Evolutionary conservation across 2,888 invertebrate genomes (phyloP).

Genomic region (Cephus spinipes): DNA sequence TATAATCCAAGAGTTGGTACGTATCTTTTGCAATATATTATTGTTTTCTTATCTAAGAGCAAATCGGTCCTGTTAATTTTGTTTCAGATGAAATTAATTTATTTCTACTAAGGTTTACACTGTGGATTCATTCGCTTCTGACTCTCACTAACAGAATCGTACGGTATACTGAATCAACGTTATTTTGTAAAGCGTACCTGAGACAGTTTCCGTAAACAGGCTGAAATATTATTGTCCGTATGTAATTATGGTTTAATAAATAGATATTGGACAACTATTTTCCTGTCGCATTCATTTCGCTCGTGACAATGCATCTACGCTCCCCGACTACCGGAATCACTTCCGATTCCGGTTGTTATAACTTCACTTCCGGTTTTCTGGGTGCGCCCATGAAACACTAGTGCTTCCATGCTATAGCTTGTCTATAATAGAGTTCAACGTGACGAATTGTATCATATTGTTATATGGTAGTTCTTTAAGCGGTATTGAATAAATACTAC

Average conservation of each 20-base stretch:
- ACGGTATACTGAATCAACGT: constrained; percentile 43
- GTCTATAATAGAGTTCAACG: no score
- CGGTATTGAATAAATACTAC: no score
- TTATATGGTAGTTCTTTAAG: no score
- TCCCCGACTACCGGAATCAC: constrained; percentile 52
- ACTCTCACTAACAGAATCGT: constrained; percentile 32
- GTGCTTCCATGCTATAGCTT: no score
- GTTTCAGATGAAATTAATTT: neutral
- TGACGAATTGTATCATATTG: no score
- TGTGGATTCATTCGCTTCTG: no score
- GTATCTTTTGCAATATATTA: no score
- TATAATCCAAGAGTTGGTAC: no score
- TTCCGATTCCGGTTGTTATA: constrained; percentile 60
- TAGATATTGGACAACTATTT: constrained; percentile 43
- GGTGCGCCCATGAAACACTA: constrained; percentile 34
- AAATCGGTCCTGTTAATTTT: neutral
- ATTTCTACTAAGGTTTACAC: no score
- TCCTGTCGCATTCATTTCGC: constrained; percentile 28
- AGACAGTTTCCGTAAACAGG: constrained; percentile 30
- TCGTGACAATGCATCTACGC: constrained; percentile 52
- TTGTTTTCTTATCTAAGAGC: neutral
- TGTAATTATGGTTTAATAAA: constrained; percentile 34
- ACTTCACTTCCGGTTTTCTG: constrained; percentile 47
- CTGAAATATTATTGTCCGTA: constrained; percentile 40
- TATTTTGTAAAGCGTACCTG: constrained; percentile 39